These are phyloP conservation scores for Hipposideros armiger DNA, from an alignment of 2,113 vertebrate genomes.

Conservation along the genomic window DNA sequence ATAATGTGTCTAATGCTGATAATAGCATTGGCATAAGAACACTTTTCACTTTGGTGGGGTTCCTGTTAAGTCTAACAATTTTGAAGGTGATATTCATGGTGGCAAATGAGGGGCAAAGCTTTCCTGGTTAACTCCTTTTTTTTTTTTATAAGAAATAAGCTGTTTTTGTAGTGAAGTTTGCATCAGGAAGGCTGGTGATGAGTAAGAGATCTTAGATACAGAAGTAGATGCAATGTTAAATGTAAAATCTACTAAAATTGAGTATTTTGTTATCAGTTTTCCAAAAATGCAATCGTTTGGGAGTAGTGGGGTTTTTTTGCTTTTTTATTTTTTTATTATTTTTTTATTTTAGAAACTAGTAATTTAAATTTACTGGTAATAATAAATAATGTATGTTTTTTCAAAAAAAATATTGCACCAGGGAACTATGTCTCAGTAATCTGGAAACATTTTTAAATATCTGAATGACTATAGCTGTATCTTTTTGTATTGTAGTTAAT, in stretches of 20 bases:
- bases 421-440: background rate
- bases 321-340: background rate
- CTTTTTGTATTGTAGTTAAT: background rate
- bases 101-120: background rate
- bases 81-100: slow-evolving; percentile 20
- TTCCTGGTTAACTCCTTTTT: background rate
- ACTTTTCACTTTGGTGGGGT: slow-evolving; percentile 56
- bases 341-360: background rate
- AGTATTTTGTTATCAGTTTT: background rate
- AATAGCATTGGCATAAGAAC: slow-evolving; percentile 3
- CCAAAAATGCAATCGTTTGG: background rate
- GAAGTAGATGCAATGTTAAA: background rate
- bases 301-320: background rate
- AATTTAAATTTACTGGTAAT: background rate
- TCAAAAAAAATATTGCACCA: background rate
- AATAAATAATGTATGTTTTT: background rate
- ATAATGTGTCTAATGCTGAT: background rate
- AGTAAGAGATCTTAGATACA: background rate
- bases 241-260: background rate
- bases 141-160: background rate
- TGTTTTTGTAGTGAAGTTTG: background rate
- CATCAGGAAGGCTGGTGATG: background rate
- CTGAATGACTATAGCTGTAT: background rate
- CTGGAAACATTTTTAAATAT: background rate
- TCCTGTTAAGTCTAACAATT: background rate